Evolutionary conservation across 2,888 invertebrate species (phyloP).

Genomic region (Ornithoptera alexandrae): DNA sequence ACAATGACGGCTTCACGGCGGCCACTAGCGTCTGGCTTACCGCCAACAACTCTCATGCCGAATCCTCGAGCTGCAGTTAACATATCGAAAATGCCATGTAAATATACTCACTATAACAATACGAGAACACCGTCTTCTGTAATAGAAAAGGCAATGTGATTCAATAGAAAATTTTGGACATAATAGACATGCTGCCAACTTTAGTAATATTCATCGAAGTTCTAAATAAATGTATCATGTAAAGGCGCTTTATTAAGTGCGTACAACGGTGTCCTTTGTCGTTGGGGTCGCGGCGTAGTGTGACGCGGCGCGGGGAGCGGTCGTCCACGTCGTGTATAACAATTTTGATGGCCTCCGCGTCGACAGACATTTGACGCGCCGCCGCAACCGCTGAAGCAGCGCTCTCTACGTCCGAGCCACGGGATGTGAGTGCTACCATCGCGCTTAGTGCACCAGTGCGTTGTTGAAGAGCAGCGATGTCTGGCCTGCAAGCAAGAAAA

Average conservation of each 20-base stretch:
- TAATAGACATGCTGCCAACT: background rate
- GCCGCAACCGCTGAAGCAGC: conserved; percentile 72
- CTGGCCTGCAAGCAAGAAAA: conserved; percentile 78
- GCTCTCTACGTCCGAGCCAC: conserved; percentile 63
- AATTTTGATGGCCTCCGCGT: conserved; percentile 95
- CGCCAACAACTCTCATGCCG: conserved; percentile 96
- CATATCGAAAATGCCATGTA: no score
- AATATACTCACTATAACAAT: no score
- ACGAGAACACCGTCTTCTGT: no score
- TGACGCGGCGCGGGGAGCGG: conserved; percentile 85
- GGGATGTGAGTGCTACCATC: conserved; percentile 60
- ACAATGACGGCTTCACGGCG: conserved; percentile 94
- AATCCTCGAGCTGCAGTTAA: conserved; percentile 87
- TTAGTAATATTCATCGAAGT: background rate
- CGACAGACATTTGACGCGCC: conserved; percentile 90
- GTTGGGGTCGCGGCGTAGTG: conserved; percentile 87
- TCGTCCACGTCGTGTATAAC: conserved; percentile 96
- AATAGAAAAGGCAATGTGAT: no score
- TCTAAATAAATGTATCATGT: background rate
- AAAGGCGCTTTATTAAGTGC: conserved; percentile 43
- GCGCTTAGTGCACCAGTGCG: conserved; percentile 78
- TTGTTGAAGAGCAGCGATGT: conserved; percentile 84
- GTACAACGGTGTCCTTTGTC: conserved; percentile 93
- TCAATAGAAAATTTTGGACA: no score
- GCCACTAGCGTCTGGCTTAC: conserved; percentile 92